Evolutionary conservation across 2,888 invertebrate genomes (phyloP).

Genomic region (Sacculina carcini): DNA sequence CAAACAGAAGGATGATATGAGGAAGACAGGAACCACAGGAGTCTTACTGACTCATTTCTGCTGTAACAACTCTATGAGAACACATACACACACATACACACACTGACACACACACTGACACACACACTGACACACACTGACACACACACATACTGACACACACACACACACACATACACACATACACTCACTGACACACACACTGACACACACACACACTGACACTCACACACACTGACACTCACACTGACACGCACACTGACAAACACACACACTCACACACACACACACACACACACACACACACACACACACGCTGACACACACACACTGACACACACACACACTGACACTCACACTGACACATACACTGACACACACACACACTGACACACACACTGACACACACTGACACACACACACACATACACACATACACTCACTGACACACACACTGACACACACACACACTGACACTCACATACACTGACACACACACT

Average conservation of each 20-base stretch:
- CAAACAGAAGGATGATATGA: too few species aligned
- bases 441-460: background rate
- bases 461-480: too few species aligned
- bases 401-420: background rate
- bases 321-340: slow-evolving; percentile 1
- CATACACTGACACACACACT: too few species aligned
- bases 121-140: background rate
- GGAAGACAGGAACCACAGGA: too few species aligned
- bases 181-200: background rate
- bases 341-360: background rate
- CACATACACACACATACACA: slow-evolving; percentile 4
- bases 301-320: slow-evolving; percentile 1
- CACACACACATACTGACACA: background rate
- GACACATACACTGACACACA: too few species aligned
- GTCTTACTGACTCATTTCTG: too few species aligned
- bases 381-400: background rate
- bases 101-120: background rate
- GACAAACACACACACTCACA: too few species aligned
- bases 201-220: background rate
- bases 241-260: background rate
- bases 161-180: background rate
- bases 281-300: background rate
- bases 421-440: too few species aligned
- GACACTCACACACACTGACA: background rate
- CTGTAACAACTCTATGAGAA: too few species aligned